Conservation (phyloP, 2,797 vertebrate species). For the Phrynocephalus guinanensis region DNA sequence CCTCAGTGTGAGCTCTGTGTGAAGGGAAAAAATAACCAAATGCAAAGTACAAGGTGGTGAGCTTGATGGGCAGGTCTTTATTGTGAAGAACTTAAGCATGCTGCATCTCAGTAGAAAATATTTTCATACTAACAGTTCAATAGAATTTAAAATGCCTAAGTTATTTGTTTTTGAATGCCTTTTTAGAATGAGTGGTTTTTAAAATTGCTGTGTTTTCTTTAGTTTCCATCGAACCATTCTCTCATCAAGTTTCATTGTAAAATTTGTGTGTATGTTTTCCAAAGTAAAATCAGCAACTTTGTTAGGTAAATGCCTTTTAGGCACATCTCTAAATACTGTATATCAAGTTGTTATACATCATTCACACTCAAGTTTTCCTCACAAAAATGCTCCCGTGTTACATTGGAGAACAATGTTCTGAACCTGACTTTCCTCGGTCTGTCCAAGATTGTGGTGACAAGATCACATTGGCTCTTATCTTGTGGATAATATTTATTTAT, state of each 20-base stretch:
- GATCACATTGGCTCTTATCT: background rate
- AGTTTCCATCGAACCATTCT: slow-evolving; percentile 22
- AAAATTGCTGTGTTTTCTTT: background rate
- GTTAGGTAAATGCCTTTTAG: slow-evolving; percentile 55
- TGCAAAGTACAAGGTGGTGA: background rate
- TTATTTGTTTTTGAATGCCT: background rate
- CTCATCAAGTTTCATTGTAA: slow-evolving; percentile 28
- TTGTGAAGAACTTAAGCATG: background rate
- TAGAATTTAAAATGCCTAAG: background rate
- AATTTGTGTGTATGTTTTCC: slow-evolving; percentile 60
- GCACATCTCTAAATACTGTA: background rate
- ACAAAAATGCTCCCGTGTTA: background rate
- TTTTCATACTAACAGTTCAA: slow-evolving; percentile 27
- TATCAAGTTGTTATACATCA: background rate
- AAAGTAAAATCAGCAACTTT: slow-evolving; percentile 50
- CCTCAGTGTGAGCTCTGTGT: background rate
- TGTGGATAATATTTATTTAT: too few species aligned
- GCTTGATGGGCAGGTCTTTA: background rate
- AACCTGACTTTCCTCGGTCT: background rate
- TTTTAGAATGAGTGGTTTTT: background rate
- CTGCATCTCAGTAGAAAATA: background rate
- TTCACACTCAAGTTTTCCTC: background rate
- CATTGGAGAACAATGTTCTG: background rate
- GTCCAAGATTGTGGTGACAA: background rate
- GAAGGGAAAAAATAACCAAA: background rate